Evolutionary conservation across 2,888 invertebrate species (phyloP).

Genomic region (Cataglyphis livida): DNA sequence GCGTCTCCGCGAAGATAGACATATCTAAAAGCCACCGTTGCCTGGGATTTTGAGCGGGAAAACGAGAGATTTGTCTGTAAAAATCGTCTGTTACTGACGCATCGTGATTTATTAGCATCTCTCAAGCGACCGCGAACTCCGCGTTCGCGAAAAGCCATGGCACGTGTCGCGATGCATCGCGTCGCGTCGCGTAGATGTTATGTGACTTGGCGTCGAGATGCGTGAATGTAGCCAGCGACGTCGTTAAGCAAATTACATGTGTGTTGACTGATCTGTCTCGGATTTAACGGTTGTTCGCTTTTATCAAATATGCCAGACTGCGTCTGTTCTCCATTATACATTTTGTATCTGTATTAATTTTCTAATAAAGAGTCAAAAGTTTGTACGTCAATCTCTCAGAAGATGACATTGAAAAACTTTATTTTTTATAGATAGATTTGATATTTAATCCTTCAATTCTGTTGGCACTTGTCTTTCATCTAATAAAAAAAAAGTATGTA

Average conservation of each 20-base stretch:
- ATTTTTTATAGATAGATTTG: background rate
- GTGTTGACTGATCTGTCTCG: conserved; percentile 66
- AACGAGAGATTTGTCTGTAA: conserved; percentile 69
- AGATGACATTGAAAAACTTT: background rate
- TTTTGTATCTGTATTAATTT: conserved; percentile 24
- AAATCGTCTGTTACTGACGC: conserved; percentile 73
- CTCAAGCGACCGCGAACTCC: conserved; percentile 66
- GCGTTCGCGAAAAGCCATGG: conserved; percentile 59
- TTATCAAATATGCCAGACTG: conserved; percentile 45
- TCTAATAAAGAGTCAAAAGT: background rate
- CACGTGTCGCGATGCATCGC: conserved; percentile 37
- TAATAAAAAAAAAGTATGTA: background rate
- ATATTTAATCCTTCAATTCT: background rate
- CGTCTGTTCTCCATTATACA: conserved; percentile 46
- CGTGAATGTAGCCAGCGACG: conserved; percentile 70
- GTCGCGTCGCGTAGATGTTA: conserved; percentile 31
- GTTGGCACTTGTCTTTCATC: background rate
- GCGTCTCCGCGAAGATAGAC: conserved; percentile 28
- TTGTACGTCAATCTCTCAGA: background rate
- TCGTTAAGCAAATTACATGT: conserved; percentile 78
- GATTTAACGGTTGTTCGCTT: conserved; percentile 76
- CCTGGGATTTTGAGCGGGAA: conserved; percentile 14
- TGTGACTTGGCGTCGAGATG: conserved; percentile 59
- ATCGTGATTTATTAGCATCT: conserved; percentile 65
- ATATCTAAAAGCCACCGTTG: conserved; percentile 40